phyloP scores from a whole-genome alignment of 2,113 vertebrate species.

The Poeciliopsis retropinna region DNA sequence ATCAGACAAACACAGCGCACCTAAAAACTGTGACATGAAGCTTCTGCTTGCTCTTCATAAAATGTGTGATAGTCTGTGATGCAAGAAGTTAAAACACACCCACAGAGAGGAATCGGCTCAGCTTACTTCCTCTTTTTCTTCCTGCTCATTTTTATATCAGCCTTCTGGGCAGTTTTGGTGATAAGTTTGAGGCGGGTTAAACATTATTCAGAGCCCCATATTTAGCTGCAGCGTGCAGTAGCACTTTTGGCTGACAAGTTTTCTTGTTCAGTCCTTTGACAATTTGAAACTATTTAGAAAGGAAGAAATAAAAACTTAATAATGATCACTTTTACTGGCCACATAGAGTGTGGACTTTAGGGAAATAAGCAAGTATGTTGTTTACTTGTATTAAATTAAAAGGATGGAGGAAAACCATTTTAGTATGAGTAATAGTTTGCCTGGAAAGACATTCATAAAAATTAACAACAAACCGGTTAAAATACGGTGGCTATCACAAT shows the following conservation, averaged over 20 bases:
- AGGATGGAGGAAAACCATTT: background rate
- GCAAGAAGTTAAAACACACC: conserved; percentile 76
- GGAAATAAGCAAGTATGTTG: background rate
- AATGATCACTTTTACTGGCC: background rate
- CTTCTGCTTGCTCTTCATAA: conserved; percentile 59
- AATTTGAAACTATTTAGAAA: background rate
- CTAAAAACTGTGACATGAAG: conserved; percentile 31
- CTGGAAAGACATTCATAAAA: background rate
- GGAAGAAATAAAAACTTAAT: background rate
- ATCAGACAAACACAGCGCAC: conserved; percentile 29
- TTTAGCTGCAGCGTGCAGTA: conserved; percentile 1
- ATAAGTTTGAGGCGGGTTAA: conserved; percentile 44
- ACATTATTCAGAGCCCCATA: conserved; percentile 38
- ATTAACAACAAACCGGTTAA: no score
- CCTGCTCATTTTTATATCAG: conserved; percentile 83
- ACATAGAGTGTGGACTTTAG: background rate
- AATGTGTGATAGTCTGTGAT: conserved; percentile 66
- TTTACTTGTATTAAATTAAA: background rate
- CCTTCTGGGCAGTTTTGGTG: conserved; percentile 60
- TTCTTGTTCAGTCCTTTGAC: background rate
- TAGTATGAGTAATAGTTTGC: background rate
- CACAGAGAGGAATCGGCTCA: conserved; percentile 73
- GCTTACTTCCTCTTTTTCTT: conserved; percentile 83
- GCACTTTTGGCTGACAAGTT: background rate
- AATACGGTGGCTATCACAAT: no score